phyloP scores from a whole-genome alignment of 2,888 invertebrate genomes.

The Epistrophella euchroma region DNA sequence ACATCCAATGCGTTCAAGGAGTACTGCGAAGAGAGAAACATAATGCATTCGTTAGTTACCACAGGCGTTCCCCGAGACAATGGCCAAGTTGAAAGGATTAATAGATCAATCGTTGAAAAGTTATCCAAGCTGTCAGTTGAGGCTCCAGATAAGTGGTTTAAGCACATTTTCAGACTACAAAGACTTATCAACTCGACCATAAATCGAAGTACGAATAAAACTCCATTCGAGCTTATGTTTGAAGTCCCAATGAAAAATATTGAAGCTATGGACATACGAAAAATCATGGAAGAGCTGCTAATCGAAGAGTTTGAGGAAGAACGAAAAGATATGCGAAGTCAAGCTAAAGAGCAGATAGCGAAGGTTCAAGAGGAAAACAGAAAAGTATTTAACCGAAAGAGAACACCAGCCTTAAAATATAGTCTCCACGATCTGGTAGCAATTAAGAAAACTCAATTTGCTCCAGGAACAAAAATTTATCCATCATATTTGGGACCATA shows the following conservation, averaged over 20 bases:
- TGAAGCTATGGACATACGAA: too few species aligned
- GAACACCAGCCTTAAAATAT: constrained; percentile 45
- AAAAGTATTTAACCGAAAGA: constrained; percentile 33
- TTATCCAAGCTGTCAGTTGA: constrained; percentile 53
- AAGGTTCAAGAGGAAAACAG: constrained; percentile 66
- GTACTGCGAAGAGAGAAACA: not conserved
- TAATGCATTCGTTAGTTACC: constrained; percentile 19
- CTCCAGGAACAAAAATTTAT: constrained; percentile 78
- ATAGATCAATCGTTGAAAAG: constrained; percentile 21
- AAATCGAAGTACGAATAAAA: constrained; percentile 57
- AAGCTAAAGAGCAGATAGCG: constrained; percentile 48
- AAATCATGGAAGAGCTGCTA: constrained; percentile 40
- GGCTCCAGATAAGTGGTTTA: constrained; percentile 76
- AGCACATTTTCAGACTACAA: constrained; percentile 74
- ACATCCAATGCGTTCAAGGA: too few species aligned
- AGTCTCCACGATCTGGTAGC: constrained; percentile 57
- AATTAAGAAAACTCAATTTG: constrained; percentile 80
- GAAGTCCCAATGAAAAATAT: constrained; percentile 74
- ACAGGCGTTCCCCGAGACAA: constrained; percentile 33
- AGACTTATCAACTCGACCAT: constrained; percentile 68
- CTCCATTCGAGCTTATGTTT: constrained; percentile 77
- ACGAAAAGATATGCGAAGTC: constrained; percentile 41
- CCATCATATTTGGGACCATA: constrained; percentile 80
- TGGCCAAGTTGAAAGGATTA: constrained; percentile 36
- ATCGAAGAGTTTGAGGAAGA: constrained; percentile 40